phyloP scores from a whole-genome alignment of 2,888 invertebrate species.

The Heliconius ethilla region DNA sequence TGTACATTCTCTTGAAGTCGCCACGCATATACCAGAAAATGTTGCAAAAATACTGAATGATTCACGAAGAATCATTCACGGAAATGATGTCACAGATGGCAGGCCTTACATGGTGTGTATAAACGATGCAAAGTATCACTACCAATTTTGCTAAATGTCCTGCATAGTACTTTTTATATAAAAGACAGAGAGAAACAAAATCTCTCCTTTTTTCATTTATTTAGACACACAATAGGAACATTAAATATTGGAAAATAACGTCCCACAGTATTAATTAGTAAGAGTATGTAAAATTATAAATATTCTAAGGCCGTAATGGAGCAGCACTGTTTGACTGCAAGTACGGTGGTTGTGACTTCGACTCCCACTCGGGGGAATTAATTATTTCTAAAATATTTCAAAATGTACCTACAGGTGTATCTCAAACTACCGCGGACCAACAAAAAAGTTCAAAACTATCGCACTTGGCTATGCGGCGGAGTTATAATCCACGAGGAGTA shows the following conservation, averaged over 20 bases:
- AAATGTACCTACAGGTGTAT: conserved; percentile 56
- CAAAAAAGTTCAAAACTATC: conserved; percentile 58
- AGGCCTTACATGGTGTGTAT: conserved; percentile 68
- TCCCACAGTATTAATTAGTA: neutral
- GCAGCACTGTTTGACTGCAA: neutral
- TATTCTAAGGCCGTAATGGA: neutral
- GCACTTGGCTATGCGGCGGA: conserved; percentile 69
- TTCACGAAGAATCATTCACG: conserved; percentile 67
- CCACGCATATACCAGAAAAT: conserved; percentile 59
- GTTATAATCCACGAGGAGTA: conserved; percentile 70
- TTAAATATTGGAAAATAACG: neutral
- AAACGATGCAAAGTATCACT: neutral
- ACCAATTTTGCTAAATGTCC: neutral
- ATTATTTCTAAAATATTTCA: neutral
- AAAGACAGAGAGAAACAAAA: no score
- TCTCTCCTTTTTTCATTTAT: no score
- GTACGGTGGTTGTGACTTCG: neutral
- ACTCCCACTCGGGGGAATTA: no score
- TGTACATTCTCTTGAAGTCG: conserved; percentile 58
- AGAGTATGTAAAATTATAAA: neutral
- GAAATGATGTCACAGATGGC: conserved; percentile 61
- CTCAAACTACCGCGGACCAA: conserved; percentile 62
- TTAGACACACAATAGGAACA: no score
- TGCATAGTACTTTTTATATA: neutral
- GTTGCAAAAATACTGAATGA: conserved; percentile 59